Percentiles rank a stretch among this genome's conserved stretches.
Evolutionary conservation across 1,140 invertebrate species (phyloP).

Genomic region (Diuraphis noxia): DNA sequence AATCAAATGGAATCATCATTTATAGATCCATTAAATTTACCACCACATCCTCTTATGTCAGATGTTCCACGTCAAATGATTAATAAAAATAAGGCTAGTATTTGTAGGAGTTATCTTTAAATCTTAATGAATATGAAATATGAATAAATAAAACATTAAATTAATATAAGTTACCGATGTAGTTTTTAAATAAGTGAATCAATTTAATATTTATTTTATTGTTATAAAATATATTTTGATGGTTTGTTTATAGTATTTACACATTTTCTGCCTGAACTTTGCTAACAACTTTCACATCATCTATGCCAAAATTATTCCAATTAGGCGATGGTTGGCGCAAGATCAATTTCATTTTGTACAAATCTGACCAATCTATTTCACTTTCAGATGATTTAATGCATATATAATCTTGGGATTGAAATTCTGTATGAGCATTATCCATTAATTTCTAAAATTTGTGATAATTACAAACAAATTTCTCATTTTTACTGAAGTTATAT

Average conservation of each 20-base stretch:
- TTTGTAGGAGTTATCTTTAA: neutral
- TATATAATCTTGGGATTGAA: constrained; percentile 11
- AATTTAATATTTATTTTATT: neutral
- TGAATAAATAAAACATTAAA: neutral
- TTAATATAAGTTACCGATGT: neutral
- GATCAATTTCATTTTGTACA: constrained; percentile 45
- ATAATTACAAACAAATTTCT: neutral
- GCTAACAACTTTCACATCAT: neutral
- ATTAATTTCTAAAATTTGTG: constrained; percentile 32
- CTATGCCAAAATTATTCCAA: constrained; percentile 12
- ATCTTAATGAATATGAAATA: neutral
- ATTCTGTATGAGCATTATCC: constrained; percentile 38
- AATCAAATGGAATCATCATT: constrained; percentile 24
- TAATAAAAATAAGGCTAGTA: constrained; percentile 41
- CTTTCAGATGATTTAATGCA: constrained; percentile 38
- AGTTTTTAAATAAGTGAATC: neutral
- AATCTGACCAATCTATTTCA: constrained; percentile 24
- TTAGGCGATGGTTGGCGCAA: constrained; percentile 36
- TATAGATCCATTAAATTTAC: constrained; percentile 37
- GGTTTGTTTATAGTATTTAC: neutral
- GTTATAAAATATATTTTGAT: neutral
- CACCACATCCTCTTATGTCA: constrained; percentile 46
- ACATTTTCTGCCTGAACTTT: neutral
- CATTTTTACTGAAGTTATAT: neutral
- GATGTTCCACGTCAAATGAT: constrained; percentile 33